Evolutionary conservation across 2,113 vertebrate genomes (phyloP).

Genomic region (Sorex fumeus): DNA sequence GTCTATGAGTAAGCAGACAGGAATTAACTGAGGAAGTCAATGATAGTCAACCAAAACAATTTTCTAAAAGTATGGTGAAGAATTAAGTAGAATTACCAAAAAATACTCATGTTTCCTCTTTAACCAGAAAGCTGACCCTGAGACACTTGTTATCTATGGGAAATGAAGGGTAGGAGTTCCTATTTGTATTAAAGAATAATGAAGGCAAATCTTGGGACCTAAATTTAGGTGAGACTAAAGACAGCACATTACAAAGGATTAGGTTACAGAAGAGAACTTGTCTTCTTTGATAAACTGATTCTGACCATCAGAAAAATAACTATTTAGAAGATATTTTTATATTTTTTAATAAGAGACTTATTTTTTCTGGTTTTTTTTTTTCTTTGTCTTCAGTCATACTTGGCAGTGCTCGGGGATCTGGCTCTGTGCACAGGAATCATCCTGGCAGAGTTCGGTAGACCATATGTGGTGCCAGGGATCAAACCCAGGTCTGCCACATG

Average conservation of each 20-base stretch:
- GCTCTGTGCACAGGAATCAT: too few relatives aligned
- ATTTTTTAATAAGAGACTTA: neutral
- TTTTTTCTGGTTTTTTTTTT: neutral
- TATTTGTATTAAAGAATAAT: neutral
- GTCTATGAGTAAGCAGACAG: neutral
- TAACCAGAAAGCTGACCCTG: neutral
- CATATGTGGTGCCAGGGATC: too few relatives aligned
- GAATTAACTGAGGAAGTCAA: conserved; percentile 29
- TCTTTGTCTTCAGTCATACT: too few relatives aligned
- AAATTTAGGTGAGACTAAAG: neutral
- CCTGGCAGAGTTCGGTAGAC: too few relatives aligned
- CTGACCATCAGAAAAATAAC: neutral
- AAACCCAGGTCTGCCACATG: too few relatives aligned
- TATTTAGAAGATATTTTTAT: neutral
- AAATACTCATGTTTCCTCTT: neutral
- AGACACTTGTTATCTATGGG: neutral
- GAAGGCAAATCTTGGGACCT: neutral
- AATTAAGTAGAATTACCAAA: neutral
- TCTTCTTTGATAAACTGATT: conserved; percentile 12
- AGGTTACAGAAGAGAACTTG: neutral
- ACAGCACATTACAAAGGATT: neutral
- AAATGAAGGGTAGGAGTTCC: neutral
- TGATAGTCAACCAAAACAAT: neutral
- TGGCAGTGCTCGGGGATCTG: too few relatives aligned
- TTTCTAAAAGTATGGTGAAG: neutral